A percentile compares a stretch with the other conserved stretches of the same genome.
Evolutionary conservation across 2,888 invertebrate species (phyloP).

Genomic region (Folsomia candida): DNA sequence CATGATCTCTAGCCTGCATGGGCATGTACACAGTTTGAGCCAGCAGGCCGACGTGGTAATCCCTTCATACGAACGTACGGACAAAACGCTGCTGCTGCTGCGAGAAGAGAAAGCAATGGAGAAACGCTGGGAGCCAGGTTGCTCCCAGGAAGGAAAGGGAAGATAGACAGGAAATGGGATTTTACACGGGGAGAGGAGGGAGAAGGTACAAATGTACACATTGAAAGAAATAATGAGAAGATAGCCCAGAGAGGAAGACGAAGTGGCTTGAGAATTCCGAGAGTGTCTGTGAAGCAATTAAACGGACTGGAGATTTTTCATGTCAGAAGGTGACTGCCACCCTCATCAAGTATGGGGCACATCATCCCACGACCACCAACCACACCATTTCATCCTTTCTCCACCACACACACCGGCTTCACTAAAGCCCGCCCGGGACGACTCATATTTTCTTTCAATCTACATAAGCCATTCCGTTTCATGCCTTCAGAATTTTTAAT

Average conservation of each 20-base stretch:
- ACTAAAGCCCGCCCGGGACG: slow-evolving; percentile 29
- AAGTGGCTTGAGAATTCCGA: slow-evolving; percentile 49
- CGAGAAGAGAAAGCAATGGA: slow-evolving; percentile 9
- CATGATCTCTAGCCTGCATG: neutral
- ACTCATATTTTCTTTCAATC: slow-evolving; percentile 52
- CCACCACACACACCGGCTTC: neutral
- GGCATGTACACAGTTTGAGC: neutral
- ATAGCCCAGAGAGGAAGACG: slow-evolving; percentile 15
- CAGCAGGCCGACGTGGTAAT: neutral
- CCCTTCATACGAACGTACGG: neutral
- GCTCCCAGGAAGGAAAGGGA: neutral
- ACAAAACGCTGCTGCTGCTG: too few relatives aligned
- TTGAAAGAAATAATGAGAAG: slow-evolving; percentile 14
- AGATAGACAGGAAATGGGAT: slow-evolving; percentile 7
- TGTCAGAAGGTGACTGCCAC: slow-evolving; percentile 44
- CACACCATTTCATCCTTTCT: slow-evolving; percentile 30
- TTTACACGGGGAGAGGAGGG: slow-evolving; percentile 12
- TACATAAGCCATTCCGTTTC: slow-evolving; percentile 51
- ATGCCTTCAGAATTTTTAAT: slow-evolving; percentile 50
- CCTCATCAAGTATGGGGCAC: slow-evolving; percentile 51
- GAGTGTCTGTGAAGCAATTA: slow-evolving; percentile 51
- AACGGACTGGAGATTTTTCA: slow-evolving; percentile 51
- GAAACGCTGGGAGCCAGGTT: neutral
- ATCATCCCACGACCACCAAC: slow-evolving; percentile 42
- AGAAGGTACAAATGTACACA: slow-evolving; percentile 7